Evolutionary conservation across 2,113 vertebrate species (phyloP), one percentile per base, ranked within the genome.

Genomic region (Spea multiplicata): DNA sequence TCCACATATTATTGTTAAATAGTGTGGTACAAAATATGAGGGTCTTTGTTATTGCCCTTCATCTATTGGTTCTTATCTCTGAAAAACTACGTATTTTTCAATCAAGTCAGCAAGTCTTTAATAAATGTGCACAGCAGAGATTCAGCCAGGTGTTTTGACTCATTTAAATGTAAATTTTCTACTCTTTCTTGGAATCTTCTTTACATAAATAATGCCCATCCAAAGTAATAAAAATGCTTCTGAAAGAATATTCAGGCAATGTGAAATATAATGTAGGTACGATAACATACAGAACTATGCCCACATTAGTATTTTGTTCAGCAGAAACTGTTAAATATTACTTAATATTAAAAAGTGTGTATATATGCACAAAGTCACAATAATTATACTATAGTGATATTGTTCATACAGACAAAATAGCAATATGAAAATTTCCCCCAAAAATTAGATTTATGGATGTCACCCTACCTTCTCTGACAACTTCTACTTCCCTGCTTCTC

Each of bases 121-220:
- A 71, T 71, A 71, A 71, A 71, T 71, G 68, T 71, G 48, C n/a
- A 71, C 52, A 49, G 47, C 68, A 71, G 14, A 71, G 10, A 48
- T 71, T 52, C 68, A 71, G 68, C 48, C 68, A 50, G 68, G 68
- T 71, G 68, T 71, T 71, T 64, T 71, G 48, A 30, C 68, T 71
- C 48, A 71, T 71, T 71, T 71, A 71, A 50, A 71, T 71, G 68
- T 71, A 52, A 52, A 71, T 71, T 10, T 64, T 64, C 48, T 7
- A 50, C 68, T 9, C n/a, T 17, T 52, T 8, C 46, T 17, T 52
- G 12, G 68, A 71, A 50, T 71, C 46, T 52, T 71, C 6, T 50
- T 52, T 71, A 52, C 68, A 71, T 71, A 71, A 71, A 52, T 52
- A 71, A 64, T 52, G 47, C 52, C 45, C n/a, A 9, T 71, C 14